Base-by-base conservation (phyloP, 1,140 invertebrate species). In the Aphelenchoides fujianensis region DNA sequence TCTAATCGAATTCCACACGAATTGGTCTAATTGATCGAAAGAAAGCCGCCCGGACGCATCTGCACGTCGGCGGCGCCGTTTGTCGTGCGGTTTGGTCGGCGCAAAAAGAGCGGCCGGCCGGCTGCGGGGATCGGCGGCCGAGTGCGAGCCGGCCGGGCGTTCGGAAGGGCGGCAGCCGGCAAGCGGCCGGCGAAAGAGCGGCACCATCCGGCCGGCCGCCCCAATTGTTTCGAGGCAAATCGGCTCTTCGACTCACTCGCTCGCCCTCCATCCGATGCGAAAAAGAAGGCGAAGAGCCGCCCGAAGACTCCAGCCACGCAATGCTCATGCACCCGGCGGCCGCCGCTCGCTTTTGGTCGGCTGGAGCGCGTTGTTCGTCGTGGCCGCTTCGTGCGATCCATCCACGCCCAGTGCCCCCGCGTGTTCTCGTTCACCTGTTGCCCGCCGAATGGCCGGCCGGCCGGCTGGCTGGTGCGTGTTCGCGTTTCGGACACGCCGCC, bases 171-270 rank as follows among this genome's bases (percentile, higher is more conserved):
- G 23, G n/a, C 41, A 48, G 12, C 41, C 41, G 41, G 41, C 41
- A 23, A 23, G 23, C 41, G 41, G 41, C 12, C 12, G n/a, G n/a
- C n/a, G n/a, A n/a, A 48, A 48, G 23, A 48, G 41, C 41, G 41
- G 41, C 41, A 48, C n/a, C 41, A 48, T 48, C 41, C 41, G 41
- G 41, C 41, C 12, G 41, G 23, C 41, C 12, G 41, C 12, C 12
- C 41, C 41, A 48, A 48, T 48, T 48, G 41, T 48, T 48, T 48
- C 41, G 41, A 48, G 23, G 41, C n/a, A n/a, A n/a, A n/a, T n/a
- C n/a, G n/a, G n/a, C n/a, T n/a, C n/a, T n/a, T n/a, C n/a, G n/a
- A n/a, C n/a, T n/a, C n/a, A n/a, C n/a, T n/a, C n/a, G n/a, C 41
- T 48, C 41, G 41, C n/a, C n/a, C n/a, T n/a, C n/a, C n/a, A n/a